These are phyloP conservation scores for Magallana nippona DNA, from an alignment of 2,888 invertebrate species.

Conservation along the genomic window DNA sequence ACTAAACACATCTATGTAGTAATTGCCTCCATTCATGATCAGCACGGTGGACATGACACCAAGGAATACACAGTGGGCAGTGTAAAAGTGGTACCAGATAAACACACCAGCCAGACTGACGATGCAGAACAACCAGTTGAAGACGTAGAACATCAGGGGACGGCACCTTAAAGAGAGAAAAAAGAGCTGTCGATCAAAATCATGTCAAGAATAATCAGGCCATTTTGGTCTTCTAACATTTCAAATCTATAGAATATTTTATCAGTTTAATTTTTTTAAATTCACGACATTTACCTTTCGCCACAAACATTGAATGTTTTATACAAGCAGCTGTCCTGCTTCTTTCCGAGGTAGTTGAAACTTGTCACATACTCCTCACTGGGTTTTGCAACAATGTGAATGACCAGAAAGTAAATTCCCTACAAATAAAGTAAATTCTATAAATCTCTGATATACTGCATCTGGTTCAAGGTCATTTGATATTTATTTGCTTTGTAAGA, in stretches of 20 bases:
- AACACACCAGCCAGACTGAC: conserved; percentile 62
- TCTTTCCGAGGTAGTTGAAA: conserved; percentile 67
- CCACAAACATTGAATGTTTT: conserved; percentile 65
- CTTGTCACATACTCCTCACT: conserved; percentile 65
- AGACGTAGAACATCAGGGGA: conserved; percentile 63
- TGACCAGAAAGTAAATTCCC: conserved; percentile 66
- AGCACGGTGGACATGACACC: conserved; percentile 58
- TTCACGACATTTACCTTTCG: conserved; percentile 59
- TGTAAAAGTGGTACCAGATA: conserved; percentile 68
- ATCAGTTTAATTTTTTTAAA: not conserved
- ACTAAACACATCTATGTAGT: conserved; percentile 74
- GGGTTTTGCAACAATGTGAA: conserved; percentile 63
- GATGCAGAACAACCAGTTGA: conserved; percentile 65
- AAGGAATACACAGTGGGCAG: conserved; percentile 67
- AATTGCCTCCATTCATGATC: conserved; percentile 72
- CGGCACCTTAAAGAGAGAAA: conserved; percentile 80
- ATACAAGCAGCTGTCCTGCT: conserved; percentile 58
- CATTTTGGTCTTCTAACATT: too few relatives aligned
- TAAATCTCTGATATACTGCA: too few relatives aligned
- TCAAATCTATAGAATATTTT: too few relatives aligned
- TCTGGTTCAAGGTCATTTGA: not conserved
- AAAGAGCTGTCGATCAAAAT: not conserved
- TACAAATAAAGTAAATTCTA: conserved; percentile 51
- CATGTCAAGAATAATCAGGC: too few relatives aligned
- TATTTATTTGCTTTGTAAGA: not conserved